Evolutionary conservation across 1,140 invertebrate species (phyloP).

Genomic region (Tribolium castaneum): DNA sequence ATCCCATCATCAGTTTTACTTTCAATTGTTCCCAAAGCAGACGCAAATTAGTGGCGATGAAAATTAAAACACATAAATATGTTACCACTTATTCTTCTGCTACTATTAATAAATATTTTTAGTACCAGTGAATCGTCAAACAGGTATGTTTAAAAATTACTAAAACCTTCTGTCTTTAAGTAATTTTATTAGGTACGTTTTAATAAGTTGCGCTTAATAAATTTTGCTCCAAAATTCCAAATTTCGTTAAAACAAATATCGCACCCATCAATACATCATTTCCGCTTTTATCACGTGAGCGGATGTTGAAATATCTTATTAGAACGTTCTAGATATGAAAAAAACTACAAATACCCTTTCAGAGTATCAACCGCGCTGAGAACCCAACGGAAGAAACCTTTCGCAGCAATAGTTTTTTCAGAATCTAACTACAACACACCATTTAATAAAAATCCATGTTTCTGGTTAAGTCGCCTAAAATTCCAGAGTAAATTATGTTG

Average conservation of each 20-base stretch:
- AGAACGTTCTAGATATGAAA: too few species aligned
- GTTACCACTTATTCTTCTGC: slow-evolving; percentile 1
- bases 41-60: slow-evolving; percentile 41
- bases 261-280: neutral
- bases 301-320: too few species aligned
- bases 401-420: slow-evolving; percentile 14
- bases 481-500: slow-evolving; percentile 67
- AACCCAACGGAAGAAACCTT: slow-evolving; percentile 3
- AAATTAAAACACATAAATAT: slow-evolving; percentile 35
- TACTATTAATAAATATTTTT: slow-evolving; percentile 13
- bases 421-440: neutral
- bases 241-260: neutral
- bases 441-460: slow-evolving; percentile 50
- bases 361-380: neutral
- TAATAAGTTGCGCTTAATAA: neutral
- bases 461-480: slow-evolving; percentile 81
- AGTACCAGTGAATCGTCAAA: slow-evolving; percentile 10
- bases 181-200: neutral
- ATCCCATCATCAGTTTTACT: slow-evolving; percentile 20
- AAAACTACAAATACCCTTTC: neutral
- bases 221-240: too few species aligned
- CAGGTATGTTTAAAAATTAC: neutral
- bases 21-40: slow-evolving; percentile 28
- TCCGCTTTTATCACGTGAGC: too few species aligned
- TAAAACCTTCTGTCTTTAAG: neutral